Conservation (phyloP, 2,797 vertebrate species). For the Trachops cirrhosus region DNA sequence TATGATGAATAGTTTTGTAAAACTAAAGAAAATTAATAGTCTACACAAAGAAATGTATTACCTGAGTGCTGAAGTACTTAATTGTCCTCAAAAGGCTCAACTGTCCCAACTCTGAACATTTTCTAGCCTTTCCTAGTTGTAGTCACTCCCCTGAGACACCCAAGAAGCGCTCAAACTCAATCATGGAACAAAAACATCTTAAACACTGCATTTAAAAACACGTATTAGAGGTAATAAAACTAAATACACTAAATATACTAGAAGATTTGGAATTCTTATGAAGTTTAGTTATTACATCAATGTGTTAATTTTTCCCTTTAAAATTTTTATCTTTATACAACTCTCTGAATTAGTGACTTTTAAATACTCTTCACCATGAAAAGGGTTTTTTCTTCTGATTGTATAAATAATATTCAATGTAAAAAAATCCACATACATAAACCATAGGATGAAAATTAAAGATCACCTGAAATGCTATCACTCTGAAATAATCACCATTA, state of each 20-base stretch:
- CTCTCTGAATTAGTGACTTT: slow-evolving; percentile 1
- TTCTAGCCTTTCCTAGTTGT: background rate
- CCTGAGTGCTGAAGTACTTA: background rate
- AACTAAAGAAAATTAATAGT: background rate
- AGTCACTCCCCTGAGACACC: background rate
- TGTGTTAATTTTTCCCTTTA: background rate
- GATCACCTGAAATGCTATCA: background rate
- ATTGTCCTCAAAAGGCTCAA: background rate
- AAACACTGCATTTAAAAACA: background rate
- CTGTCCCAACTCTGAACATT: background rate
- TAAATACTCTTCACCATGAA: background rate
- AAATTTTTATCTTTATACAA: background rate
- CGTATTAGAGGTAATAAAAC: background rate
- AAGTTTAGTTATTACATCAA: background rate
- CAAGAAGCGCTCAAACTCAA: background rate
- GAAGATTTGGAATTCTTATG: background rate
- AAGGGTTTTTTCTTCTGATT: background rate
- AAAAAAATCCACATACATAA: background rate
- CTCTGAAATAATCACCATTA: background rate
- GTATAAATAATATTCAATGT: background rate
- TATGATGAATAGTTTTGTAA: background rate
- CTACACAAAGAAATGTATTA: background rate
- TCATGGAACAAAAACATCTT: background rate
- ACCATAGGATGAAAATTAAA: background rate
- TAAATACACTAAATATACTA: background rate